Conservation (phyloP, 2,888 invertebrate species). For the Galeopsomyia nigrocyanea region DNA sequence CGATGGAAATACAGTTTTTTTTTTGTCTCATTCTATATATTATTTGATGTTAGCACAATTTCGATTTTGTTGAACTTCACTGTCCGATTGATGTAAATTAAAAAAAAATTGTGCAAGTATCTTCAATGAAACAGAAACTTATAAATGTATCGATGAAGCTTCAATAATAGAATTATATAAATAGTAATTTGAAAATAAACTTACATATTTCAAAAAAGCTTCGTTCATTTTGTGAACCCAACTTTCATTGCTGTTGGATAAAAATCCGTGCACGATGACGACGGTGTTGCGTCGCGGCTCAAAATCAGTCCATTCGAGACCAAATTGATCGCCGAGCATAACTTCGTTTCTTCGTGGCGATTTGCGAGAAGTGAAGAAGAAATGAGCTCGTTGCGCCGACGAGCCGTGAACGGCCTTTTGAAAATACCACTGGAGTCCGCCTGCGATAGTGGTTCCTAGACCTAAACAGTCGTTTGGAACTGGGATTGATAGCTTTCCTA, state of each 20-base stretch:
- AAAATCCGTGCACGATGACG: conserved; percentile 76
- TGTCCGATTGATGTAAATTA: too few species aligned
- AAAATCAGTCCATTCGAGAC: conserved; percentile 74
- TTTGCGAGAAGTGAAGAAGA: conserved; percentile 70
- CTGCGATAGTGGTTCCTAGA: conserved; percentile 66
- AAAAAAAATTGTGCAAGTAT: neutral
- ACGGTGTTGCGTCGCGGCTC: conserved; percentile 71
- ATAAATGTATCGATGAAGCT: neutral
- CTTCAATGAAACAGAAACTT: neutral
- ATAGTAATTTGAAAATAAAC: neutral
- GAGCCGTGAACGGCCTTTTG: conserved; percentile 69
- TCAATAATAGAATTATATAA: too few species aligned
- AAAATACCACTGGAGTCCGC: conserved; percentile 67
- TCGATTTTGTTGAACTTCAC: too few species aligned
- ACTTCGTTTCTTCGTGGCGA: conserved; percentile 69
- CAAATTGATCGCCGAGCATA: conserved; percentile 69
- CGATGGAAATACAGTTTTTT: too few species aligned
- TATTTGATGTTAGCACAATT: too few species aligned
- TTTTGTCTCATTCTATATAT: too few species aligned
- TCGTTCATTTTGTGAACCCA: conserved; percentile 76
- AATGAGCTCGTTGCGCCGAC: conserved; percentile 70
- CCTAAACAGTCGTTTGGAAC: conserved; percentile 68
- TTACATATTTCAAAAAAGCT: conserved; percentile 73
- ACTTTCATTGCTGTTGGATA: conserved; percentile 73
- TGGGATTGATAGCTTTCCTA: too few species aligned